Evolutionary conservation across 2,797 vertebrate species (phyloP).

Genomic region (Smutsia temminckii): DNA sequence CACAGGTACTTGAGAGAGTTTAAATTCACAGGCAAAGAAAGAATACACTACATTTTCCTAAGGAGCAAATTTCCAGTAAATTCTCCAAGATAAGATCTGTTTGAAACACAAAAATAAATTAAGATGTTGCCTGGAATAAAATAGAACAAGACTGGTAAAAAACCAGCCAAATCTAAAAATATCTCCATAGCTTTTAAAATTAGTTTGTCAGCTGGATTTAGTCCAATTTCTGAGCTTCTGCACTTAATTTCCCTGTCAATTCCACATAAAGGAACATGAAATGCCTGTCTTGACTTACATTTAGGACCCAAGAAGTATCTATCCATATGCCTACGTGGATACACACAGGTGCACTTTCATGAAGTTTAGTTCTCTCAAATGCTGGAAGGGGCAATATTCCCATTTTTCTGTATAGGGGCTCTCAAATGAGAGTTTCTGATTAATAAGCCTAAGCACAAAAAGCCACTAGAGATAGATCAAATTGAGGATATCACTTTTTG

Average conservation of each 20-base stretch:
- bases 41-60: not conserved
- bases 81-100: conserved; percentile 34
- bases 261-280: conserved; percentile 46
- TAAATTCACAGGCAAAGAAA: conserved; percentile 34
- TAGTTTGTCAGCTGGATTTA: conserved; percentile 62
- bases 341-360: not conserved
- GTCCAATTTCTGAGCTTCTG: conserved; percentile 51
- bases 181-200: conserved; percentile 67
- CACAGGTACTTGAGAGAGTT: not conserved
- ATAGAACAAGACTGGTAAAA: conserved; percentile 48
- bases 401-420: conserved; percentile 1
- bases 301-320: not conserved
- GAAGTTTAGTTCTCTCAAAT: not conserved
- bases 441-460: conserved; percentile 39
- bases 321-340: rapidly evolving
- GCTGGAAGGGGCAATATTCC: not conserved
- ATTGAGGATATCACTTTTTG: not conserved
- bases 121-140: conserved; percentile 58
- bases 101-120: conserved; percentile 70
- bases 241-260: conserved; percentile 54
- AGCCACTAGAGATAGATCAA: not conserved
- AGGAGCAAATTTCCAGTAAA: conserved; percentile 38
- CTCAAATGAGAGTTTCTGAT: conserved; percentile 41
- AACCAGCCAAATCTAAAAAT: conserved; percentile 67
- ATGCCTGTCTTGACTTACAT: conserved; percentile 19